These are phyloP conservation scores for Drosophila fungiperda DNA, from an alignment of 2,888 invertebrate species.

Conservation along the genomic window DNA sequence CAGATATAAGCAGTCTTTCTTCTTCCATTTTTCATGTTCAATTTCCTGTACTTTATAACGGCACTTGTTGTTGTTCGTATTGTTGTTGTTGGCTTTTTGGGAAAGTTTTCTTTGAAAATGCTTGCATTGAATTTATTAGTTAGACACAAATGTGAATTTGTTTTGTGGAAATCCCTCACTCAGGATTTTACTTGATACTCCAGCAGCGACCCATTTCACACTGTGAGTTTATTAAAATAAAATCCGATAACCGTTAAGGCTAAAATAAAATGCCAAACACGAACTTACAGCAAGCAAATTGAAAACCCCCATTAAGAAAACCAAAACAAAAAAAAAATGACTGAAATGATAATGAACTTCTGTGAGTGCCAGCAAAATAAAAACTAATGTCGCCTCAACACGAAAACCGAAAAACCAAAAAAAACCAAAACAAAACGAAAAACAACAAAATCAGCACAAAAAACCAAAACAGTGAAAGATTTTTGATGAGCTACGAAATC, in stretches of 20 bases:
- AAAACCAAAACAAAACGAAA: not conserved
- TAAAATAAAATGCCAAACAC: constrained; percentile 49
- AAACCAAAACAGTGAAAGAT: constrained; percentile 21
- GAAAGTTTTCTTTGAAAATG: constrained; percentile 30
- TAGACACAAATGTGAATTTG: constrained; percentile 29
- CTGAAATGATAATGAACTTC: constrained; percentile 64
- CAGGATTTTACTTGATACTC: constrained; percentile 3
- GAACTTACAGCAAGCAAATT: constrained; percentile 61
- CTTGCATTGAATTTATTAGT: constrained; percentile 12
- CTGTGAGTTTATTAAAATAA: constrained; percentile 46
- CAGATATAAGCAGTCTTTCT: constrained; percentile 33
- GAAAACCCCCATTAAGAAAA: constrained; percentile 35
- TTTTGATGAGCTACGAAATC: constrained; percentile 55
- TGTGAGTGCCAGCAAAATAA: constrained; percentile 33
- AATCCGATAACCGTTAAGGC: constrained; percentile 53
- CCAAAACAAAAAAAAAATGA: not conserved
- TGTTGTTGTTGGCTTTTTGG: constrained; percentile 12
- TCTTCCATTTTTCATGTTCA: constrained; percentile 46
- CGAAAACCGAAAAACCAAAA: constrained; percentile 39
- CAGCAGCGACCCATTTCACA: constrained; percentile 60
- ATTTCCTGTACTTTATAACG: constrained; percentile 60
- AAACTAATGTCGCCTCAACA: constrained; percentile 70
- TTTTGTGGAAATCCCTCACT: constrained; percentile 8
- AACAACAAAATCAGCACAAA: constrained; percentile 11
- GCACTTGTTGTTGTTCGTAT: constrained; percentile 35